These are phyloP conservation scores for Amiota mariae DNA, from an alignment of 2,888 invertebrate genomes.

Conservation along the genomic window DNA sequence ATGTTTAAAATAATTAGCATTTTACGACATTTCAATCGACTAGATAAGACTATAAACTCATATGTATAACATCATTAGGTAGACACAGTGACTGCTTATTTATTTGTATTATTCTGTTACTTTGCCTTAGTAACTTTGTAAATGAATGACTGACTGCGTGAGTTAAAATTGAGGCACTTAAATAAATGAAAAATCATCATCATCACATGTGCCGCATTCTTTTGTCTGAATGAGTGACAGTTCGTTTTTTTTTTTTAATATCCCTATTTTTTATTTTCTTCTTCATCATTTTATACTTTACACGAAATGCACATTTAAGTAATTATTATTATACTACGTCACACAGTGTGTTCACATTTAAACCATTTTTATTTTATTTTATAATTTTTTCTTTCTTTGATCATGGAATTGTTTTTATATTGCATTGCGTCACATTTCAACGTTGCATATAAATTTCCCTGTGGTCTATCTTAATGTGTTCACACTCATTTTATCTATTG, in stretches of 20 bases:
- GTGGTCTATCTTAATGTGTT: no score
- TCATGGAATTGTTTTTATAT: neutral
- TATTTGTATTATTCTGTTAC: neutral
- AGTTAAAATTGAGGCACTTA: conserved; percentile 48
- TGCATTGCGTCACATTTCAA: neutral
- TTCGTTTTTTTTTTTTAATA: conserved; percentile 22
- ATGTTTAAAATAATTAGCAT: no score
- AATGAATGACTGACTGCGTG: no score
- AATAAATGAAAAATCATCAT: conserved; percentile 62
- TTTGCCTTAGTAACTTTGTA: neutral
- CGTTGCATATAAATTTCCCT: conserved; percentile 4
- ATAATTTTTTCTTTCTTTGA: no score
- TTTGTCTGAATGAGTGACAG: conserved; percentile 41
- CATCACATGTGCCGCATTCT: conserved; percentile 48
- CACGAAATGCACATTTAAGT: conserved; percentile 28
- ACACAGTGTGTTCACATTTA: no score
- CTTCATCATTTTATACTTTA: conserved; percentile 51
- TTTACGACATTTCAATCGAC: no score
- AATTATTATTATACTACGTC: conserved; percentile 27
- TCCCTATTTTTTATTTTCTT: conserved; percentile 36
- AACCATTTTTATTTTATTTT: neutral
- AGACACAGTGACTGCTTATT: neutral
- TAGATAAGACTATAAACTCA: no score
- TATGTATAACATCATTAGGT: no score
- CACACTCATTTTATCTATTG: no score